A percentile compares a stretch with the other conserved stretches of the same genome.
phyloP scores from a whole-genome alignment of 1,140 invertebrate genomes.

The Drosophila orosa region DNA sequence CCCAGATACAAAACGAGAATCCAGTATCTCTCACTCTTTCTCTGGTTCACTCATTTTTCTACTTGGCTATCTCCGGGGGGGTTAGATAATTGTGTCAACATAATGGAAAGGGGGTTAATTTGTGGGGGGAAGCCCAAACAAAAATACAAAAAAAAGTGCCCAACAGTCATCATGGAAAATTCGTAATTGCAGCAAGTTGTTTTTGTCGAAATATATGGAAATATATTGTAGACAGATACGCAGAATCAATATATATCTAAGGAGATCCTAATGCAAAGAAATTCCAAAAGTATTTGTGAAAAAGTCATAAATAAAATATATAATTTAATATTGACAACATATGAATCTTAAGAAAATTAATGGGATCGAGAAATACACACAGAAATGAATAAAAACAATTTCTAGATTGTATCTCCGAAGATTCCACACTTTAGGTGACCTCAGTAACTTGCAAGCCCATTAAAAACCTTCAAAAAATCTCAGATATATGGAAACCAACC shows the following conservation, averaged over 20 bases:
- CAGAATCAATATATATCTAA: background rate
- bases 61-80: constrained; percentile 30
- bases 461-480: constrained; percentile 1
- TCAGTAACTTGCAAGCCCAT: background rate
- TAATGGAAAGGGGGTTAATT: constrained; percentile 36
- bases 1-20: constrained; percentile 36
- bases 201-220: background rate
- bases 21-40: constrained; percentile 30
- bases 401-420: background rate
- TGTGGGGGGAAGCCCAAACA: constrained; percentile 31
- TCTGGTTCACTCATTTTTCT: constrained; percentile 5
- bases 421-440: background rate
- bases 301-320: constrained; percentile 4
- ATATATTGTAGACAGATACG: background rate
- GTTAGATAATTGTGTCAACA: constrained; percentile 39
- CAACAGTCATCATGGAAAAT: constrained; percentile 67
- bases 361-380: background rate
- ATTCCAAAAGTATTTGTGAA: background rate
- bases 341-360: background rate
- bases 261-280: background rate
- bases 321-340: background rate
- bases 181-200: constrained; percentile 40
- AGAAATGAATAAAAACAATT: background rate
- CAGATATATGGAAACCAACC: constrained; percentile 10
- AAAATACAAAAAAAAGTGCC: constrained; percentile 14